phyloP scores from a whole-genome alignment of 2,797 vertebrate species.

The Neopelma chrysocephalum region DNA sequence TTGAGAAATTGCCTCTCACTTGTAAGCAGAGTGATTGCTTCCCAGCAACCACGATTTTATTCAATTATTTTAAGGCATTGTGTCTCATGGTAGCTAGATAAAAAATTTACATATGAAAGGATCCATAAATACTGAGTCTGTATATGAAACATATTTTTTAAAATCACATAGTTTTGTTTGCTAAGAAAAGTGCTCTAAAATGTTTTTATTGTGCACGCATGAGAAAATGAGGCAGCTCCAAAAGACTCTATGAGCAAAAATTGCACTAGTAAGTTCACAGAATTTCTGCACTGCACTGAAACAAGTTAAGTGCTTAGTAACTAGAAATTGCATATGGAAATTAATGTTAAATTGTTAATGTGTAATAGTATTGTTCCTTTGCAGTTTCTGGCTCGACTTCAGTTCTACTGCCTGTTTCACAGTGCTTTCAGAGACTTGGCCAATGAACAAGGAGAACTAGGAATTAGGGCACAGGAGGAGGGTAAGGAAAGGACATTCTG shows the following conservation, averaged over 20 bases:
- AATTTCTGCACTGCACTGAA: neutral
- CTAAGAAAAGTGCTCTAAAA: neutral
- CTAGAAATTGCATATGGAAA: neutral
- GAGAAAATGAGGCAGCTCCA: neutral
- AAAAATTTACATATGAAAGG: neutral
- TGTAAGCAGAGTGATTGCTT: neutral
- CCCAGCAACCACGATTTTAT: neutral
- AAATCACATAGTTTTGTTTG: neutral
- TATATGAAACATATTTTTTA: neutral
- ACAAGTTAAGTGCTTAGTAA: neutral
- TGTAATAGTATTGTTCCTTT: neutral
- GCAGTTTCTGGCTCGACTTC: neutral
- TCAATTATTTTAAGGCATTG: neutral
- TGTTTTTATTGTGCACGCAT: neutral
- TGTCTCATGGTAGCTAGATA: neutral
- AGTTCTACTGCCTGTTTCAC: neutral
- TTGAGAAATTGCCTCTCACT: neutral
- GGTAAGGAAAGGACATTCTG: neutral
- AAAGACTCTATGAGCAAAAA: neutral
- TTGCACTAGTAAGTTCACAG: neutral
- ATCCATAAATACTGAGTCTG: neutral
- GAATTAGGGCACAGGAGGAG: neutral
- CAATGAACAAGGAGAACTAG: neutral
- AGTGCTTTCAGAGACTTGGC: neutral
- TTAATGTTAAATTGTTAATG: neutral